Evolutionary conservation across 64 coral and sea anemone genomes (phyloP).

Genomic region (Montipora sp.): DNA sequence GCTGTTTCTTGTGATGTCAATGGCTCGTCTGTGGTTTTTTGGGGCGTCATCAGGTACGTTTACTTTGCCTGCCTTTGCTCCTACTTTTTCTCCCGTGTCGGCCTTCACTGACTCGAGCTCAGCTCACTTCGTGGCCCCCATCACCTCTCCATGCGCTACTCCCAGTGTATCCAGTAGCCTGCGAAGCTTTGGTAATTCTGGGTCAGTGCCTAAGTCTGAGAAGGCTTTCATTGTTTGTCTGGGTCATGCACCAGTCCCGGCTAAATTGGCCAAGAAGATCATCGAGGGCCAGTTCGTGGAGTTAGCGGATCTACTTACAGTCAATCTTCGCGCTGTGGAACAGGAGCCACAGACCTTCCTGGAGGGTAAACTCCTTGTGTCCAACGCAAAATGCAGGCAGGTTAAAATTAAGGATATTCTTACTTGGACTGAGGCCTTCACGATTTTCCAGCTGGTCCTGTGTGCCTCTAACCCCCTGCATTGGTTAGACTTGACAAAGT

Average conservation of each 20-base stretch:
- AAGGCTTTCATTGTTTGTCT: conserved; percentile 24
- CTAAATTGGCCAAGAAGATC: conserved; percentile 1
- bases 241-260: conserved; percentile 5
- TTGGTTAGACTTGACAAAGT: not conserved
- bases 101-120: not conserved
- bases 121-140: not conserved
- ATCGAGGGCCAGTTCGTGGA: not conserved
- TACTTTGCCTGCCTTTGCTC: not conserved
- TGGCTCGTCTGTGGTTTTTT: not conserved
- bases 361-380: not conserved
- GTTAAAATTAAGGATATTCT: not conserved
- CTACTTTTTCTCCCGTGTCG: not conserved
- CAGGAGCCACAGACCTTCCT: not conserved
- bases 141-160: too few relatives aligned
- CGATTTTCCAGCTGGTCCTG: not conserved
- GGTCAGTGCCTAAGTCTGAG: not conserved
- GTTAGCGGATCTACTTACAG: conserved; percentile 4
- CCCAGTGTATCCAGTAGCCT: not conserved
- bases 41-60: not conserved
- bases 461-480: not conserved
- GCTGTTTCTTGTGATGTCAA: not conserved
- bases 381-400: not conserved
- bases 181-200: not conserved
- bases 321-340: not conserved
- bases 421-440: conserved; percentile 2